Percentiles rank a stretch among this genome's conserved stretches.
Evolutionary conservation across 2,797 vertebrate species (phyloP).

Genomic region (Taeniopygia guttata): DNA sequence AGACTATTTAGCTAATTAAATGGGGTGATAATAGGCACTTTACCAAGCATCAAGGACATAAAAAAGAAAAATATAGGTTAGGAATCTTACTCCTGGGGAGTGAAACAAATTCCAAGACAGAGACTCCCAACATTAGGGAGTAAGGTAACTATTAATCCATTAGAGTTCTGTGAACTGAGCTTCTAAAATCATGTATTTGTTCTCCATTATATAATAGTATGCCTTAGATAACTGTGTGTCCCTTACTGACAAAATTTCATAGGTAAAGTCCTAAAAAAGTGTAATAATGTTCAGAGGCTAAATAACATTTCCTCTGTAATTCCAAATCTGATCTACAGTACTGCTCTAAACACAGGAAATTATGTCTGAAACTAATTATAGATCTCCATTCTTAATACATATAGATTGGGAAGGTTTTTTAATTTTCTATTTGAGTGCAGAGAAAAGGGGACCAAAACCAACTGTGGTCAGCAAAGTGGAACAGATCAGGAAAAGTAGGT

Average conservation of each 20-base stretch:
- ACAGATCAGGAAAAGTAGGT: conserved; percentile 37
- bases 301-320: neutral
- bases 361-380: neutral
- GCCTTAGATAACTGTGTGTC: neutral
- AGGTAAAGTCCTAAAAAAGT: neutral
- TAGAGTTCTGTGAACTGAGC: neutral
- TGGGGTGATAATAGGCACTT: neutral
- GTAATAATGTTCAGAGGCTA: neutral
- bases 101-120: neutral
- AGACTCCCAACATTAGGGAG: neutral
- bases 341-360: neutral
- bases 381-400: neutral
- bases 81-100: neutral
- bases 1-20: neutral
- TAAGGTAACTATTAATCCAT: neutral
- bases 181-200: neutral
- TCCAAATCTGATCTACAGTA: neutral
- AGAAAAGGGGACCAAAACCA: neutral
- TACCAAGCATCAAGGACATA: neutral
- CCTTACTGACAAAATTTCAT: neutral
- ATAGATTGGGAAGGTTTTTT: neutral
- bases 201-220: neutral
- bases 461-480: conserved; percentile 35
- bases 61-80: neutral
- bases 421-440: neutral